These are phyloP conservation scores for Pachymerium ferrugineum DNA, from an alignment of 2,888 invertebrate species.

Conservation along the genomic window DNA sequence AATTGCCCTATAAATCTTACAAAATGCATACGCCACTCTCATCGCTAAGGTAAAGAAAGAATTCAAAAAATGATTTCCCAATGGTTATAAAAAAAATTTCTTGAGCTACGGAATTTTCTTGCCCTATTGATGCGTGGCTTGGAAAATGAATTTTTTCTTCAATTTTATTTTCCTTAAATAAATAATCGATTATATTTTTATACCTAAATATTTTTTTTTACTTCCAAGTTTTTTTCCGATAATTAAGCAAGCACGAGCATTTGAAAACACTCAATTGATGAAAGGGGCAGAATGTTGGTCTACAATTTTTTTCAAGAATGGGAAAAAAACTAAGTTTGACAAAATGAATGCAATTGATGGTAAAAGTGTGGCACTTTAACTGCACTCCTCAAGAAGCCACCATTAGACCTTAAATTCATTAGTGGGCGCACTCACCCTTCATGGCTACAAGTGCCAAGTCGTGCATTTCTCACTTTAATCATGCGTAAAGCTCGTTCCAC, in stretches of 20 bases:
- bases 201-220: too few species aligned
- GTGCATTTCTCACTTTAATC: neutral
- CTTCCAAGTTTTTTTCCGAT: too few species aligned
- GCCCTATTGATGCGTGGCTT: neutral
- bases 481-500: neutral
- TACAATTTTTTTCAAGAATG: neutral
- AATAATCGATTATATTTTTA: too few species aligned
- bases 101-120: neutral
- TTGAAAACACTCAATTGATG: too few species aligned
- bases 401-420: slow-evolving; percentile 15
- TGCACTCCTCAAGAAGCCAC: neutral
- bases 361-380: neutral
- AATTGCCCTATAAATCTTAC: neutral
- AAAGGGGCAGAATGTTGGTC: too few species aligned
- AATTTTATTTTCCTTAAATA: too few species aligned
- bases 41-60: neutral
- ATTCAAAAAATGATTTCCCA: slow-evolving; percentile 16
- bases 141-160: neutral
- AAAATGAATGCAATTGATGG: neutral
- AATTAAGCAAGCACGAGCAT: too few species aligned
- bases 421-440: neutral
- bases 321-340: neutral
- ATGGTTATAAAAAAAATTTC: neutral
- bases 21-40: neutral
- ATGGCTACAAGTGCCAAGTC: neutral